Percentiles rank a stretch among this genome's conserved stretches.
Conservation (phyloP, 2,797 vertebrate genomes). For the Semaprochilodus insignis region DNA sequence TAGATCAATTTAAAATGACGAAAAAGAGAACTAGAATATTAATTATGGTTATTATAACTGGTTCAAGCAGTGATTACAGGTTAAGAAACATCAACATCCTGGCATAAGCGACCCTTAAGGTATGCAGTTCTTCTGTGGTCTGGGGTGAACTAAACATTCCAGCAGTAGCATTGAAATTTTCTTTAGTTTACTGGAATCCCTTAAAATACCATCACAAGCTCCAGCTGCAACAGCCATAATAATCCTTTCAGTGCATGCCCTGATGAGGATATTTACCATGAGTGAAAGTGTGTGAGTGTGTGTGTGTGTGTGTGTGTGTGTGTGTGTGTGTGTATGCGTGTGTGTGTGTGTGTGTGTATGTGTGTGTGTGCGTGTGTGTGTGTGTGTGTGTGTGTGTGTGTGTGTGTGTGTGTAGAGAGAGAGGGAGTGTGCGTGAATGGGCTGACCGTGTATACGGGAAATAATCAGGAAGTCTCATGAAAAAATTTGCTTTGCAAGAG, state of each 20-base stretch:
- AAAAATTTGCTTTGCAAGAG: conserved; percentile 11
- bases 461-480: conserved; percentile 18
- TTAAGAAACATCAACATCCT: not conserved
- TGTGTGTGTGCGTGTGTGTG: conserved; percentile 32
- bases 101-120: not conserved
- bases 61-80: too few relatives aligned
- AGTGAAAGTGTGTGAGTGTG: conserved; percentile 37
- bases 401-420: conserved; percentile 20
- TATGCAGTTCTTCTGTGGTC: conserved; percentile 18
- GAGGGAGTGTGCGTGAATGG: conserved; percentile 13
- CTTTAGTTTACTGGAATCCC: conserved; percentile 49
- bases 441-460: conserved; percentile 14
- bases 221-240: conserved; percentile 43
- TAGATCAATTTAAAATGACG: too few relatives aligned
- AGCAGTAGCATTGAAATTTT: conserved; percentile 32
- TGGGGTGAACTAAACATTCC: conserved; percentile 25
- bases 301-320: conserved; percentile 24
- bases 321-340: conserved; percentile 32
- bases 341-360: conserved; percentile 31
- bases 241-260: conserved; percentile 42
- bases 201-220: conserved; percentile 35
- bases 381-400: conserved; percentile 29
- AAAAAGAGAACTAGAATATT: too few relatives aligned
- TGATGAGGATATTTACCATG: conserved; percentile 9
- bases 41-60: too few relatives aligned